Evolutionary conservation across 2,797 vertebrate species (phyloP).

Genomic region (Cetoscarus ocellatus): DNA sequence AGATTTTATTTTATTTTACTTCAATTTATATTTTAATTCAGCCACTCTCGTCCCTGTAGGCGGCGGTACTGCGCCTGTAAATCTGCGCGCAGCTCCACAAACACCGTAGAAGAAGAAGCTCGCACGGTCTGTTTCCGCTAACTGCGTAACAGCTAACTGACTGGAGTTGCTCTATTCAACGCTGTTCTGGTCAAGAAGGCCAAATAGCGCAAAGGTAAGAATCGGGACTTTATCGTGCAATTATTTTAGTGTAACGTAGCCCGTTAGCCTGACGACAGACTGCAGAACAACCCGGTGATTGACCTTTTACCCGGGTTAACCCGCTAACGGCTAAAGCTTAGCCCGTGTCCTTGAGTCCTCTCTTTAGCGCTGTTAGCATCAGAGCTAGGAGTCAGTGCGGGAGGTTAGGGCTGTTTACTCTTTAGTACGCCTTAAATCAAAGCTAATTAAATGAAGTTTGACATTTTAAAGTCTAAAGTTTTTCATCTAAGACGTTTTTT

Average conservation of each 20-base stretch:
- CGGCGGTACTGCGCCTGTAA: too few relatives aligned
- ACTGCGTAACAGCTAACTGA: constrained; percentile 30
- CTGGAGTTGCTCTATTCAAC: constrained; percentile 34
- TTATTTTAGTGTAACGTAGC: accelerated
- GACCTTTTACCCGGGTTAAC: background rate
- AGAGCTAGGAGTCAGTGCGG: constrained; percentile 15
- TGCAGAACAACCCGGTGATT: accelerated
- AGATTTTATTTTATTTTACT: too few relatives aligned
- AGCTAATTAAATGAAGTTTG: accelerated
- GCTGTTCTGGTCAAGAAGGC: constrained; percentile 89
- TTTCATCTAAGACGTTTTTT: too few relatives aligned
- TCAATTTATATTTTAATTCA: too few relatives aligned
- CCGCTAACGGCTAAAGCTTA: constrained; percentile 18
- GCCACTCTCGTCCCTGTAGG: too few relatives aligned
- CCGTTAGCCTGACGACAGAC: accelerated
- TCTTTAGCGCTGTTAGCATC: constrained; percentile 62
- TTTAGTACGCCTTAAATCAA: background rate
- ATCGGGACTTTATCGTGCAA: accelerated
- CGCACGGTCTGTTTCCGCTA: constrained; percentile 28
- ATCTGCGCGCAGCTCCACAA: accelerated
- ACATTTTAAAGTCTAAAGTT: background rate
- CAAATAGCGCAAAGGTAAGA: constrained; percentile 88
- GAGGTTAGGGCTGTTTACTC: background rate
- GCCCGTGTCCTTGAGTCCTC: constrained; percentile 75
- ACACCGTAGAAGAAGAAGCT: constrained; percentile 31